Evolutionary conservation across 2,113 vertebrate genomes (phyloP).

Genomic region (Albula glossodonta): DNA sequence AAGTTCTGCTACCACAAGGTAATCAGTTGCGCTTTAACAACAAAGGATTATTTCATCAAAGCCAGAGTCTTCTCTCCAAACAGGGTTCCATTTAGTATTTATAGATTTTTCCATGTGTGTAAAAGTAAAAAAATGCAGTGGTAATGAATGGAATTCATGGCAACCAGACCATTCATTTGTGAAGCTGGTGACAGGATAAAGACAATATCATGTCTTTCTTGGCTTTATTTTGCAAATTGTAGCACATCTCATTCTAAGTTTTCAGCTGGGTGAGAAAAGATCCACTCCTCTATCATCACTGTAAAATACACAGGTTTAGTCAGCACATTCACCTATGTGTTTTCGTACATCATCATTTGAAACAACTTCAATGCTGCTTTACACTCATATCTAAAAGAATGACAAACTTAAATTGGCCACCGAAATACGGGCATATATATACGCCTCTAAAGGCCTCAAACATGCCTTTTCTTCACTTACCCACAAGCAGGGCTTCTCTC

Average conservation of each 20-base stretch:
- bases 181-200: slow-evolving; percentile 57
- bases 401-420: too few species aligned
- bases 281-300: not conserved
- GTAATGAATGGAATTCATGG: slow-evolving; percentile 35
- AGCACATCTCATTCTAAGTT: slow-evolving; percentile 16
- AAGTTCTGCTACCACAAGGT: not conserved
- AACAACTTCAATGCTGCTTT: too few species aligned
- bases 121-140: not conserved
- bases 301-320: not conserved
- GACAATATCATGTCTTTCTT: slow-evolving; percentile 63
- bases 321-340: not conserved
- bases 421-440: too few species aligned
- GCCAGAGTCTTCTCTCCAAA: not conserved
- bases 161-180: slow-evolving; percentile 60
- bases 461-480: not conserved
- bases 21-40: slow-evolving; percentile 1
- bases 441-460: not conserved
- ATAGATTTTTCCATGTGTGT: not conserved
- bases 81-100: not conserved
- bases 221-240: slow-evolving; percentile 54
- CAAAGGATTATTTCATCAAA: not conserved
- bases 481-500: not conserved
- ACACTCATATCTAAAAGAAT: too few species aligned
- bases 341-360: not conserved
- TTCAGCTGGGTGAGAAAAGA: not conserved